Percentiles rank a stretch among this genome's conserved stretches.
Conservation (phyloP, 2,888 invertebrate genomes). For the Tenthredo livida region DNA sequence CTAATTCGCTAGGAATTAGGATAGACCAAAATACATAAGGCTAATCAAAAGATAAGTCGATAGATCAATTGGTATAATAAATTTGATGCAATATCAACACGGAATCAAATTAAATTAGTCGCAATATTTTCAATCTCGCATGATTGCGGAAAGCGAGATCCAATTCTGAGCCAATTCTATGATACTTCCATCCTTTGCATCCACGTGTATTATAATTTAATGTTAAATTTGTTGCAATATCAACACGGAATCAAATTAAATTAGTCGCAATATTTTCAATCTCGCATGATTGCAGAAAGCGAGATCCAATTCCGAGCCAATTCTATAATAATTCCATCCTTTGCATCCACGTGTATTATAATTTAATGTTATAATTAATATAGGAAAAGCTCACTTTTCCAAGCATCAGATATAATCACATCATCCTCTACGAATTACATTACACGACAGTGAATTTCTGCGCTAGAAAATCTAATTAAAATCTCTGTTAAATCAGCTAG, state of each 20-base stretch:
- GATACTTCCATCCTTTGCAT: neutral
- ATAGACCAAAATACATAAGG: neutral
- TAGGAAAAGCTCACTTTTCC: neutral
- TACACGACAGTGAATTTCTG: neutral
- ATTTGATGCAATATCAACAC: neutral
- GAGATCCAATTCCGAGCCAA: too few relatives aligned
- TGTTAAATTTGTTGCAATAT: neutral
- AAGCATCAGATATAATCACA: neutral
- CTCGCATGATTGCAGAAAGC: too few relatives aligned
- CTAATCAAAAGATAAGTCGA: neutral
- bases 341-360: neutral
- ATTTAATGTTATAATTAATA: neutral
- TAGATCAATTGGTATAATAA: constrained; percentile 9
- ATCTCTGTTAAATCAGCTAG: neutral
- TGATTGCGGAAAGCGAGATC: too few relatives aligned
- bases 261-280: neutral
- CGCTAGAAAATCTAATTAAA: neutral
- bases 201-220: neutral
- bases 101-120: neutral
- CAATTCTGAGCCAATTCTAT: neutral
- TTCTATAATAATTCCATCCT: neutral
- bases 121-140: neutral
- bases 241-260: neutral
- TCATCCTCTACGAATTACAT: neutral
- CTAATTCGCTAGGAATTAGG: constrained; percentile 11